These are phyloP conservation scores for Poecilia picta DNA, from an alignment of 2,797 vertebrate species.

Conservation along the genomic window DNA sequence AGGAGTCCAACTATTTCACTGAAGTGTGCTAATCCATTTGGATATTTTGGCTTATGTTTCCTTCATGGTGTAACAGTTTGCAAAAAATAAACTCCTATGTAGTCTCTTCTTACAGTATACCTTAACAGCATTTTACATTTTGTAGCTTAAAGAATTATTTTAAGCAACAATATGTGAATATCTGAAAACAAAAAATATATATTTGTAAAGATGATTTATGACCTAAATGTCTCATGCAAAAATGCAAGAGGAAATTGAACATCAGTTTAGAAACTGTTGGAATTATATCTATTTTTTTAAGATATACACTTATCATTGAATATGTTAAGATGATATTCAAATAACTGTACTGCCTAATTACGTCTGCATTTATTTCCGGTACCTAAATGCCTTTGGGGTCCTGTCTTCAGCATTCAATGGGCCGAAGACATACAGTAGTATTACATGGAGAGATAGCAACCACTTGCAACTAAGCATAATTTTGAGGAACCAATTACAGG, in stretches of 20 bases:
- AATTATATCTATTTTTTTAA: neutral
- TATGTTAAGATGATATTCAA: neutral
- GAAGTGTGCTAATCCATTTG: neutral
- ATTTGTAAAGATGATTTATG: neutral
- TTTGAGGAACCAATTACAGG: neutral
- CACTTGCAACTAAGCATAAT: neutral
- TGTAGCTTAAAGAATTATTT: neutral
- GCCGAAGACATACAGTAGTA: neutral
- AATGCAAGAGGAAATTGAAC: neutral
- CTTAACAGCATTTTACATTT: neutral
- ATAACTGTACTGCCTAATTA: neutral
- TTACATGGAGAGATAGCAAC: neutral
- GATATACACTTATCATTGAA: neutral
- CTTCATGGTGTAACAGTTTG: neutral
- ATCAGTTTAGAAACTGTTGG: neutral
- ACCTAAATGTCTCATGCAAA: neutral
- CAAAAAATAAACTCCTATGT: neutral
- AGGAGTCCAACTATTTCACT: neutral
- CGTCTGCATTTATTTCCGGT: neutral
- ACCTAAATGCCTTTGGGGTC: neutral
- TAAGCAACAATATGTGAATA: neutral
- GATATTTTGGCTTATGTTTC: neutral
- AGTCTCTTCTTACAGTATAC: neutral
- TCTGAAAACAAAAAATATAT: neutral
- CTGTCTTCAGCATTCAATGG: neutral